Conservation (phyloP, 2,888 invertebrate species). For the Cheilosia grossa region DNA sequence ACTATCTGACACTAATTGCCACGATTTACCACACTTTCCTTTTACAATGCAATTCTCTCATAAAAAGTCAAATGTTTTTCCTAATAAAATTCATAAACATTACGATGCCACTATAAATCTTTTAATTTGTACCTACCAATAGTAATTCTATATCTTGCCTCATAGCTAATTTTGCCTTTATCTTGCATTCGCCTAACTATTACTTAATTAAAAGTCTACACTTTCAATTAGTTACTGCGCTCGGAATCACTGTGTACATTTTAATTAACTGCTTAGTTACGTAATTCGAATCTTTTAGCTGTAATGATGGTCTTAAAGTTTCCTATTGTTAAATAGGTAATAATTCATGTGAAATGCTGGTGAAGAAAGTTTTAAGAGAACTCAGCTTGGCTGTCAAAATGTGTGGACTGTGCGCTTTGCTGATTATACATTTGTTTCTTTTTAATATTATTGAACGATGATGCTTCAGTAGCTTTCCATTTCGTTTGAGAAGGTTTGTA, state of each 20-base stretch:
- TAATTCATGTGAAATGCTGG: background rate
- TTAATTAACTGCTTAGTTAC: background rate
- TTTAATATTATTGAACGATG: too few relatives aligned
- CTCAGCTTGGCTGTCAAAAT: background rate
- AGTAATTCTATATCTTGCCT: background rate
- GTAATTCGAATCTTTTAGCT: background rate
- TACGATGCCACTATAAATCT: background rate
- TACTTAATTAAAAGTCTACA: slow-evolving; percentile 20
- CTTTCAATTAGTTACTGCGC: slow-evolving; percentile 7
- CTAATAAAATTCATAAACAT: background rate
- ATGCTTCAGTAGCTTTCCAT: too few relatives aligned
- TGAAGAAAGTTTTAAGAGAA: background rate
- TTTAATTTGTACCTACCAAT: background rate
- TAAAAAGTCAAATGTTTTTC: too few relatives aligned
- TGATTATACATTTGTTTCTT: too few relatives aligned
- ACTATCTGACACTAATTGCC: too few relatives aligned
- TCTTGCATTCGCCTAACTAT: background rate
- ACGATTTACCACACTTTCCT: too few relatives aligned
- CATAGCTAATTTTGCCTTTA: background rate
- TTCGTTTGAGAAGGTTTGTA: too few relatives aligned
- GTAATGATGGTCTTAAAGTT: background rate
- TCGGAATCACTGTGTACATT: background rate
- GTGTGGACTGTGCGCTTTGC: too few relatives aligned
- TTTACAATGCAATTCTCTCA: too few relatives aligned
- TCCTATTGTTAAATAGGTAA: background rate